Percentiles rank a stretch among this genome's conserved stretches.
Conservation (phyloP, 2,113 vertebrate genomes). For the Thryonomys swinderianus region DNA sequence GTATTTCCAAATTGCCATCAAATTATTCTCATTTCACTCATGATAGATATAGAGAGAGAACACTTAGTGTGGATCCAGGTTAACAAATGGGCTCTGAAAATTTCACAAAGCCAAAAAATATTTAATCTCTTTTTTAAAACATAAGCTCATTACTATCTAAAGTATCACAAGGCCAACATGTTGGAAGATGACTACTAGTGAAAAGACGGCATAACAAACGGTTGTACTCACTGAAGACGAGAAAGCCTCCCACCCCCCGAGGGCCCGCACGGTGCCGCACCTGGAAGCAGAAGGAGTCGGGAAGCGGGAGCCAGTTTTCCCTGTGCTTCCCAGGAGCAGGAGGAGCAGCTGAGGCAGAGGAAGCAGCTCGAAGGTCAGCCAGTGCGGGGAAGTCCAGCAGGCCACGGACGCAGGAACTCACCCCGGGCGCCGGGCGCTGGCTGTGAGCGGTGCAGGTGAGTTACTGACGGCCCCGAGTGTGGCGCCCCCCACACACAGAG, state of each 20-base stretch:
- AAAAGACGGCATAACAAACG: background rate
- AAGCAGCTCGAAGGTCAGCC: background rate
- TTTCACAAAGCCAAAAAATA: background rate
- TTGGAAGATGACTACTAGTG: background rate
- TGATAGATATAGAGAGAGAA: background rate
- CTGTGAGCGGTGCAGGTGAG: fast-evolving
- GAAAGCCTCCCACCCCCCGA: fast-evolving
- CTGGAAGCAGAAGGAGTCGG: background rate
- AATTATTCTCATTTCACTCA: background rate
- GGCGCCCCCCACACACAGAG: too few species aligned
- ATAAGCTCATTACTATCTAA: background rate
- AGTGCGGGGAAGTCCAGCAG: background rate
- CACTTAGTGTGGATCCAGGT: background rate
- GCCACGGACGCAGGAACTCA: fast-evolving
- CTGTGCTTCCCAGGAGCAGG: background rate
- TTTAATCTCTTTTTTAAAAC: background rate
- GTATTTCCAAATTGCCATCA: background rate
- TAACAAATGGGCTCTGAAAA: background rate
- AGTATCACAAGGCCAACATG: background rate
- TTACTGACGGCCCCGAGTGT: background rate
- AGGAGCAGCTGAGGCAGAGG: background rate
- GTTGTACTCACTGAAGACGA: background rate
- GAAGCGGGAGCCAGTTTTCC: background rate
- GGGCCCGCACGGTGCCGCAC: fast-evolving
- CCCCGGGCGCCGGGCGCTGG: background rate